phyloP scores from a whole-genome alignment of 2,797 vertebrate species.

The Phylloscopus collybita region DNA sequence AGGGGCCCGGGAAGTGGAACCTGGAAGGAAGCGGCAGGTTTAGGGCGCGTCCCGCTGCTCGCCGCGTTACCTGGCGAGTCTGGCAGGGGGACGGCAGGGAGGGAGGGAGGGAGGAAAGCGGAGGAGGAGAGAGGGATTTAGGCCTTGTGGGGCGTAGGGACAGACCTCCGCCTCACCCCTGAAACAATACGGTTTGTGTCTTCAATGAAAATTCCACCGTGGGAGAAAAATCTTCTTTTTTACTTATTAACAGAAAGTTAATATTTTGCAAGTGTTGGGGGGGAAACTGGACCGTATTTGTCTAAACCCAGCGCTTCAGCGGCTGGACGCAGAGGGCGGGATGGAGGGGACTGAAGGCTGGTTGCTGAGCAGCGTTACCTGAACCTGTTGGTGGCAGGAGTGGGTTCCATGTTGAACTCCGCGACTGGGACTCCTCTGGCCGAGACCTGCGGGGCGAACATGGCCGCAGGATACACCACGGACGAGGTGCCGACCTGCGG shows the following conservation, averaged over 20 bases:
- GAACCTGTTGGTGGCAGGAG: slow-evolving; percentile 86
- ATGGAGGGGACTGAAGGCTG: too few relatives aligned
- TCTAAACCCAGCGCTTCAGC: background rate
- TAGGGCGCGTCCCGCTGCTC: background rate
- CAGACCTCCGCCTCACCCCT: background rate
- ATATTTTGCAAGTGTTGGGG: rapidly evolving
- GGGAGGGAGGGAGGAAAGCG: background rate
- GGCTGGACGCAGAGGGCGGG: rapidly evolving
- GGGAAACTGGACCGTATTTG: rapidly evolving
- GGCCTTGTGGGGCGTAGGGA: rapidly evolving
- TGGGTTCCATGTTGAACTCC: slow-evolving; percentile 88
- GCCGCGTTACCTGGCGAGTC: background rate
- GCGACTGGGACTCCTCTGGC: slow-evolving; percentile 91
- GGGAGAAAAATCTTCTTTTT: background rate
- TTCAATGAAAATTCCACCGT: background rate
- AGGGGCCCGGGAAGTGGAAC: slow-evolving; percentile 92
- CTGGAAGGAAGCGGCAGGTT: slow-evolving; percentile 72
- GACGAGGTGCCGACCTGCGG: slow-evolving; percentile 93
- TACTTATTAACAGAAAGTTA: background rate
- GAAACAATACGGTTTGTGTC: rapidly evolving
- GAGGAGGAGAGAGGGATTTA: background rate
- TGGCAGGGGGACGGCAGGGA: background rate
- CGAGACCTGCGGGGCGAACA: slow-evolving; percentile 93
- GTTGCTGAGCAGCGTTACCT: slow-evolving; percentile 75
- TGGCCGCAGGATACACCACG: slow-evolving; percentile 92